Conservation (phyloP, 2,797 vertebrate genomes). For the Ctenopoma kingsleyae region DNA sequence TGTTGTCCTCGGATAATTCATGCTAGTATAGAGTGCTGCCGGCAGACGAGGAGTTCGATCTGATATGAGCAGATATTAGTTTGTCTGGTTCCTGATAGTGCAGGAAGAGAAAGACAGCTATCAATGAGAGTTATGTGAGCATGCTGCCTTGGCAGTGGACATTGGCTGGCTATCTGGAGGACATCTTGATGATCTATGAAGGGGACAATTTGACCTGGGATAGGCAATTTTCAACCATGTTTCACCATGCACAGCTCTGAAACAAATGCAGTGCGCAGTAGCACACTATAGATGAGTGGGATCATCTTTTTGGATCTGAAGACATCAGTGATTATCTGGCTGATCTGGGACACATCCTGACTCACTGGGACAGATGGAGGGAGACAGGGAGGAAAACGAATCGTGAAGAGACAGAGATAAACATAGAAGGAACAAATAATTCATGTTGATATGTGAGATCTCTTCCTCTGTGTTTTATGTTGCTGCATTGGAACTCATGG, state of each 20-base stretch:
- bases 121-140: constrained; percentile 80
- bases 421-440: constrained; percentile 1
- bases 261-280: constrained; percentile 57
- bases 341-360: constrained; percentile 49
- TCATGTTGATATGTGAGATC: neutral
- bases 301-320: constrained; percentile 41
- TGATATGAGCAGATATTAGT: constrained; percentile 59
- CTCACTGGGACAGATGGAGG: constrained; percentile 25
- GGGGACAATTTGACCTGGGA: constrained; percentile 67
- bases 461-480: neutral
- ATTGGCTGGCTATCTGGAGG: constrained; percentile 79
- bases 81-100: constrained; percentile 46
- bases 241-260: constrained; percentile 56
- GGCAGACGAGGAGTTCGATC: constrained; percentile 46
- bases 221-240: constrained; percentile 72
- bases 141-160: constrained; percentile 56
- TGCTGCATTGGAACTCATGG: constrained; percentile 9
- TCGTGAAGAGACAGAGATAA: constrained; percentile 17
- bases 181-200: constrained; percentile 83
- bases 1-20: constrained; percentile 21
- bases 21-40: constrained; percentile 28
- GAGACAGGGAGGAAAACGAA: constrained; percentile 10
- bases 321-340: constrained; percentile 53
- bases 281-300: constrained; percentile 36
- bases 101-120: constrained; percentile 65